A percentile compares a stretch with the other conserved stretches of the same genome.
Evolutionary conservation across 2,888 invertebrate species (phyloP).

Genomic region (Doris montereyensis): DNA sequence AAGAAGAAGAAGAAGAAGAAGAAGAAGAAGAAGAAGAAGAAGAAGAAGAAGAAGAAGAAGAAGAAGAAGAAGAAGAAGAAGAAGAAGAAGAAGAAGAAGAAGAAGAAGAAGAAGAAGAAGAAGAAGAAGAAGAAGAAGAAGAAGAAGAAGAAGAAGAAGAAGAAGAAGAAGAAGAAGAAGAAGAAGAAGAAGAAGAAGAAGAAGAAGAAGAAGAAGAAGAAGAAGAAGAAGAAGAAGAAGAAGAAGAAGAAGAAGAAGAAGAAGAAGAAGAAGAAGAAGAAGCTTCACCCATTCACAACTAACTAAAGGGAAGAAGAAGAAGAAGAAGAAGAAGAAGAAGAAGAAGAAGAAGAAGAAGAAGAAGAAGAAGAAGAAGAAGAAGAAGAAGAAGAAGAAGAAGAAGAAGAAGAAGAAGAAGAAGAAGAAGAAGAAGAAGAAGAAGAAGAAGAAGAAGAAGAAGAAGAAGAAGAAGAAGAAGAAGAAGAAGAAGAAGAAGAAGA

Average conservation of each 20-base stretch:
- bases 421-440: not conserved
- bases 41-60: constrained; percentile 37
- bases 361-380: not conserved
- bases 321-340: not conserved
- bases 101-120: constrained; percentile 24
- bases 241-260: not conserved
- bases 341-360: not conserved
- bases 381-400: not conserved
- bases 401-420: not conserved
- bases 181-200: not conserved
- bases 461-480: not conserved
- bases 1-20: constrained; percentile 40
- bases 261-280: not conserved
- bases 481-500: not conserved
- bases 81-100: constrained; percentile 25
- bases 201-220: not conserved
- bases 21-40: constrained; percentile 40
- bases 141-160: not conserved
- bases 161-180: not conserved
- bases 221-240: not conserved
- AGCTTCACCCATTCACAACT: not conserved
- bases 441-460: not conserved
- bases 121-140: constrained; percentile 15
- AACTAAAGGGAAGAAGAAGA: no score
- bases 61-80: constrained; percentile 30